Conservation (phyloP, 2,797 vertebrate genomes). For the Kryptolebias ocellatus region DNA sequence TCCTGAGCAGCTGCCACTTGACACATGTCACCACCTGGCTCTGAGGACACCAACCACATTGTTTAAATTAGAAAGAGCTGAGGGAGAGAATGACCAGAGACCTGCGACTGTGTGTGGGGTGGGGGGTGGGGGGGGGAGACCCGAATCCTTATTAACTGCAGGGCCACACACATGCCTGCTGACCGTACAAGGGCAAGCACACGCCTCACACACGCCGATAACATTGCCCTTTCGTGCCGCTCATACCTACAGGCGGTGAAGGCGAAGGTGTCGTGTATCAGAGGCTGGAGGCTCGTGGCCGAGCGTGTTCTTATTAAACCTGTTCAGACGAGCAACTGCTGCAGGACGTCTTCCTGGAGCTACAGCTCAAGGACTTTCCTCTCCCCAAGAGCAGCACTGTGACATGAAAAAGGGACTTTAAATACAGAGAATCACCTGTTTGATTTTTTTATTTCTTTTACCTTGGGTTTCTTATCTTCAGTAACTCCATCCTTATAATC, state of each 20-base stretch:
- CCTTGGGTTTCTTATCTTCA: too few species aligned
- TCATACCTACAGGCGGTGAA: constrained; percentile 64
- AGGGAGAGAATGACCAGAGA: constrained; percentile 60
- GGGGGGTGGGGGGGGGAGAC: constrained; percentile 5
- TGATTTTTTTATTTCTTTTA: too few species aligned
- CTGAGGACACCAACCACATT: constrained; percentile 78
- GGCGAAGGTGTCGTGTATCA: constrained; percentile 68
- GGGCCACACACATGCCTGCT: constrained; percentile 69
- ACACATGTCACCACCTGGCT: constrained; percentile 80
- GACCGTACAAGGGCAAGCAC: constrained; percentile 73
- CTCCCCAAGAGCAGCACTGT: background rate
- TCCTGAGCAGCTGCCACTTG: constrained; percentile 78
- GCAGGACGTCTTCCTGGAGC: constrained; percentile 25
- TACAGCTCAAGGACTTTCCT: constrained; percentile 26
- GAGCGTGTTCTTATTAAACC: constrained; percentile 65
- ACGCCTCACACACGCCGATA: constrained; percentile 72
- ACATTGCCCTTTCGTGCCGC: constrained; percentile 72
- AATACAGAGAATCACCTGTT: too few species aligned
- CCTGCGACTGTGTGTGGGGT: constrained; percentile 30
- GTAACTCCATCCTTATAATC: constrained; percentile 52
- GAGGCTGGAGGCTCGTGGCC: constrained; percentile 46
- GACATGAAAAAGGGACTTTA: background rate
- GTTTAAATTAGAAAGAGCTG: constrained; percentile 70
- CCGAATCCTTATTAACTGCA: constrained; percentile 55
- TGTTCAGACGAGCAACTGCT: constrained; percentile 64